Evolutionary conservation across 2,797 vertebrate genomes (phyloP), one percentile per base, ranked within the genome.

Genomic region (Columba guinea): DNA sequence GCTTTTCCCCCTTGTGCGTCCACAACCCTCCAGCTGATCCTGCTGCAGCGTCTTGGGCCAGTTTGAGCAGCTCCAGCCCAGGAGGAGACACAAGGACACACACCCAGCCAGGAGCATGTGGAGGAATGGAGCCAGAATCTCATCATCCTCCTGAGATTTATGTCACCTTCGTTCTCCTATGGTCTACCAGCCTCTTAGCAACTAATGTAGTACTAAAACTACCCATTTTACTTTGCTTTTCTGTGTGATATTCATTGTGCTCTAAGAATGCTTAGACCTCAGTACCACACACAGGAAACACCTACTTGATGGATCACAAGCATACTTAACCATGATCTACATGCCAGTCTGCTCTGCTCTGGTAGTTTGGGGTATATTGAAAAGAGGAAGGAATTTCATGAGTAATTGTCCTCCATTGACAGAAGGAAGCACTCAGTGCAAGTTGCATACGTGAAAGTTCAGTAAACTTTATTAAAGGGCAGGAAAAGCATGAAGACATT

Each of bases 111-210:
- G 52, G 20, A 62, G 21, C 37, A 11, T 16, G 18, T 8, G 32
- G 62, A 68, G 20, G 26, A 55, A 60, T 20, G 26, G 23, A 77
- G 27, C 10, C 49, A 35, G 55, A 73, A 35, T 30, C 37, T 56
- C 48, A 62, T 32, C 19, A 34, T 53, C 32, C 59, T 51, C 53
- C 49, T 14, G 46, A 67, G 58, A 69, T 55, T 32, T 55, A 71
- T 7, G 26, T 26, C 1, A 3, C 5, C 1, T 1, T 21, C 23
- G 7, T 60, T 65, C 39, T 46, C 16, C n/a, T 34, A 22, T 2
- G 0, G 27, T n/a, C 30, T 64, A 28, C 37, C 23, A 83, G 27
- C 14, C 58, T 48, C 37, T 62, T 35, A 16, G 62, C 32, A 69
- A 56, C 73, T 53, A 12, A 30, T 1, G 5, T 26, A 48, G n/a